These are phyloP conservation scores for Chrysomela aeneicollis DNA, from an alignment of 2,888 invertebrate genomes.

Conservation along the genomic window DNA sequence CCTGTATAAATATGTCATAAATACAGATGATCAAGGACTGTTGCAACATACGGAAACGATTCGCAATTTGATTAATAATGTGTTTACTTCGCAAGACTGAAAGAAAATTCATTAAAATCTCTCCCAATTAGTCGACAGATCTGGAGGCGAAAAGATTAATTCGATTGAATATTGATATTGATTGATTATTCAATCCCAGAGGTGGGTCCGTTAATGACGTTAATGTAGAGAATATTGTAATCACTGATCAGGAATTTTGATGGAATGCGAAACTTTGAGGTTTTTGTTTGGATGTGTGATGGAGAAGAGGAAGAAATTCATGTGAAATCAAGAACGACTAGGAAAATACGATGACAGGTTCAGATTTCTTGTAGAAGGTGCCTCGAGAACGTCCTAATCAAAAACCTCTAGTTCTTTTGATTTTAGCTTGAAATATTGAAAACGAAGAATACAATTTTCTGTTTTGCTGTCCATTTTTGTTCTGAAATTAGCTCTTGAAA, in stretches of 20 bases:
- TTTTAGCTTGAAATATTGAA: no score
- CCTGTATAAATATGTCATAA: no score
- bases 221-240: neutral
- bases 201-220: slow-evolving; percentile 1
- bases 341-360: neutral
- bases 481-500: no score
- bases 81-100: slow-evolving; percentile 1
- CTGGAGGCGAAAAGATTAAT: slow-evolving; percentile 12
- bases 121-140: slow-evolving; percentile 7
- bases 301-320: neutral
- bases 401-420: no score
- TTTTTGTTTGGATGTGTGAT: no score
- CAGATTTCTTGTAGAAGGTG: no score
- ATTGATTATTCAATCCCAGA: slow-evolving; percentile 1
- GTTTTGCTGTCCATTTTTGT: no score
- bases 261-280: neutral
- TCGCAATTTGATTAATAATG: slow-evolving; percentile 3
- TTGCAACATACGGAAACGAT: neutral
- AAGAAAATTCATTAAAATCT: neutral
- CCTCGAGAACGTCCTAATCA: no score
- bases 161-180: slow-evolving; percentile 9
- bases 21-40: neutral
- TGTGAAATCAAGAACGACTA: neutral
- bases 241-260: neutral
- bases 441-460: no score